These are phyloP conservation scores for Antennarius striatus DNA, from an alignment of 2,113 vertebrate genomes.

Conservation along the genomic window DNA sequence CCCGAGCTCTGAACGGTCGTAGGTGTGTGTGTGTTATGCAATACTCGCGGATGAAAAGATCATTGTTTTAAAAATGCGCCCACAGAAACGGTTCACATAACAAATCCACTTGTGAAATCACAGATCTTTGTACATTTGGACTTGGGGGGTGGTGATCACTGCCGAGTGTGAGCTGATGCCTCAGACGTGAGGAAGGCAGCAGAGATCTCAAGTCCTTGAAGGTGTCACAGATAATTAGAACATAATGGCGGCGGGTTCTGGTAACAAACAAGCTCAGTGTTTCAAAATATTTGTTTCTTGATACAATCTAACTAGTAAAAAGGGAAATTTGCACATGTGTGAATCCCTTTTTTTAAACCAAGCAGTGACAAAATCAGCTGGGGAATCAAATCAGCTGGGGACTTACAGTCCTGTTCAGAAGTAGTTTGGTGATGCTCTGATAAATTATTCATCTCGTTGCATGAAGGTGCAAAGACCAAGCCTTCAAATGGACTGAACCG, in stretches of 20 bases:
- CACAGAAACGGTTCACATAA: constrained; percentile 58
- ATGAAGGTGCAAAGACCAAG: not conserved
- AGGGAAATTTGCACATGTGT: too few relatives aligned
- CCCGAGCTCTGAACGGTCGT: constrained; percentile 32
- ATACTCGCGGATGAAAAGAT: constrained; percentile 60
- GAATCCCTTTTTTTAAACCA: too few relatives aligned
- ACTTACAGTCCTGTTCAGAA: too few relatives aligned
- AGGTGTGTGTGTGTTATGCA: constrained; percentile 71
- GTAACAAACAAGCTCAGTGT: not conserved
- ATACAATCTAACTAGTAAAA: not conserved
- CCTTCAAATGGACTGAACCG: constrained; percentile 1
- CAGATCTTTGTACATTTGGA: constrained; percentile 64
- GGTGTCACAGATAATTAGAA: constrained; percentile 12
- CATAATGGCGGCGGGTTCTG: not conserved
- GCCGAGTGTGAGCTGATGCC: constrained; percentile 17
- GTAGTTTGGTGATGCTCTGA: not conserved
- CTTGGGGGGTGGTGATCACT: constrained; percentile 39
- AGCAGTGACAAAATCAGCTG: too few relatives aligned
- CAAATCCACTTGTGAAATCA: constrained; percentile 59
- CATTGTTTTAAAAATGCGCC: constrained; percentile 64
- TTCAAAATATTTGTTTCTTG: not conserved
- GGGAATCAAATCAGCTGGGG: too few relatives aligned
- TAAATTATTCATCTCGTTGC: not conserved
- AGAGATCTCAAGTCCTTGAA: constrained; percentile 1
- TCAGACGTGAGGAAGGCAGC: not conserved